Evolutionary conservation across 2,113 vertebrate genomes (phyloP).

Genomic region (Alosa alosa): DNA sequence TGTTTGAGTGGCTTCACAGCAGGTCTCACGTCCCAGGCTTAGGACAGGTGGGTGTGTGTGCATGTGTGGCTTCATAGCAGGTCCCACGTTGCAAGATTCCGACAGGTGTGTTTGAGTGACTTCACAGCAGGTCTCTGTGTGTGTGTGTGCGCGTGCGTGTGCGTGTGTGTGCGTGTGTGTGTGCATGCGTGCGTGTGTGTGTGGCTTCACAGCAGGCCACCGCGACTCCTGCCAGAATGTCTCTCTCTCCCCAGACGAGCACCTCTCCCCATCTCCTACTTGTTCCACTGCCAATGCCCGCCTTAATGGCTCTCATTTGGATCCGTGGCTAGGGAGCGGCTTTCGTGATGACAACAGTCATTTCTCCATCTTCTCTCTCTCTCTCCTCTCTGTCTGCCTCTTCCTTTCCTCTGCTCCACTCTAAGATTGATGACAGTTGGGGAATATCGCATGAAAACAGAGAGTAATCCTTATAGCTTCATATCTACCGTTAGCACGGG

Average conservation of each 20-base stretch:
- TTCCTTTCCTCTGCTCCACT: not conserved
- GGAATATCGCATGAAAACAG: slow-evolving; percentile 32
- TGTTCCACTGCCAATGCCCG: slow-evolving; percentile 42
- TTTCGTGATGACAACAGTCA: slow-evolving; percentile 45
- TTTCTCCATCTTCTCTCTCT: slow-evolving; percentile 15
- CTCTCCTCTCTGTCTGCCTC: not conserved
- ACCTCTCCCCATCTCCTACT: slow-evolving; percentile 41
- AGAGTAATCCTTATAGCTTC: slow-evolving; percentile 41
- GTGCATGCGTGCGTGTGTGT: not conserved
- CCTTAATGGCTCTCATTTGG: slow-evolving; percentile 34
- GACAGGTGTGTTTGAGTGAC: not conserved
- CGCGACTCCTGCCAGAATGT: slow-evolving; percentile 54
- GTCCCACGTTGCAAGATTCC: not conserved
- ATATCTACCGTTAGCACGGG: slow-evolving; percentile 30
- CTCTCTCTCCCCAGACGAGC: not conserved
- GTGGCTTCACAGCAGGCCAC: not conserved
- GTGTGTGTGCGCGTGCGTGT: too few species aligned
- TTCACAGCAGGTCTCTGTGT: not conserved
- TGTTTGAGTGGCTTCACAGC: not conserved
- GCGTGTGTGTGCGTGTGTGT: too few species aligned
- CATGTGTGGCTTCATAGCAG: not conserved
- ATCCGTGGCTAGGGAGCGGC: slow-evolving; percentile 33
- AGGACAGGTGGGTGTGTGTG: too few species aligned
- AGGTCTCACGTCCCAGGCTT: not conserved
- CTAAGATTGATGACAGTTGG: not conserved